Base-by-base conservation (phyloP, 2,797 vertebrate species). In the Manis pentadactyla region DNA sequence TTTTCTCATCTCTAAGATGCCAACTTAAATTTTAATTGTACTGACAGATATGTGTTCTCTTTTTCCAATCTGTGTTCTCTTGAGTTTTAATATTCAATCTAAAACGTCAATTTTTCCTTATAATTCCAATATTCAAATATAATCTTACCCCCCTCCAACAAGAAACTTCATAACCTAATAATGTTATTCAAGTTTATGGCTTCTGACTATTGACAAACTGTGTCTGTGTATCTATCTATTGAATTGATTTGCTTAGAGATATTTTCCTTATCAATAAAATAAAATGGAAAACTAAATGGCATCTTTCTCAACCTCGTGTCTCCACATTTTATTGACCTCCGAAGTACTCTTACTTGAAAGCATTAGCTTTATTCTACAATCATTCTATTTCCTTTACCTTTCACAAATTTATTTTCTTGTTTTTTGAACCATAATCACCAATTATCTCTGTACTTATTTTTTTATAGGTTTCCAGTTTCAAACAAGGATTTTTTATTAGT, bases 21-120 rank as follows among this genome's bases (percentile, higher is more conserved):
- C 27, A 82, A 77, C 17, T 84, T 94, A 64, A 55, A 93, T 51
- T 92, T 71, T 89, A 86, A 92, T 86, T 89, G 21, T 11, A 21
- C 18, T 59, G 39, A 90, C 21, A 68, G 53, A 21, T 39, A 61
- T 4, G 0, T 12, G 4, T 55, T 64, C 12, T 88, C 5, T 88
- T 59, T 84, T 7, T 55, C 89, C 37, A 86, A 11, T 17, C 4
- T 59, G 29, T 21, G 14, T 23, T 49, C 37, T 27, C 61, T 81
- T 71, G 18, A 61, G 6, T 55, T 91, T 77, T 81, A 11, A 31
- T 61, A 55, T 61, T 10, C 1, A 46, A 37, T 79, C 37, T 86
- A 78, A 89, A 82, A 25, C 8, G 34, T 39, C 31, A 49, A 78
- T 57, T 85, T 90, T 88, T 61, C 71, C 15, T 39, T 79, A 59